A percentile compares a stretch with the other conserved stretches of the same genome.
These are phyloP conservation scores for Nipponacmea schrenckii DNA, from an alignment of 2,888 invertebrate species.

Conservation along the genomic window DNA sequence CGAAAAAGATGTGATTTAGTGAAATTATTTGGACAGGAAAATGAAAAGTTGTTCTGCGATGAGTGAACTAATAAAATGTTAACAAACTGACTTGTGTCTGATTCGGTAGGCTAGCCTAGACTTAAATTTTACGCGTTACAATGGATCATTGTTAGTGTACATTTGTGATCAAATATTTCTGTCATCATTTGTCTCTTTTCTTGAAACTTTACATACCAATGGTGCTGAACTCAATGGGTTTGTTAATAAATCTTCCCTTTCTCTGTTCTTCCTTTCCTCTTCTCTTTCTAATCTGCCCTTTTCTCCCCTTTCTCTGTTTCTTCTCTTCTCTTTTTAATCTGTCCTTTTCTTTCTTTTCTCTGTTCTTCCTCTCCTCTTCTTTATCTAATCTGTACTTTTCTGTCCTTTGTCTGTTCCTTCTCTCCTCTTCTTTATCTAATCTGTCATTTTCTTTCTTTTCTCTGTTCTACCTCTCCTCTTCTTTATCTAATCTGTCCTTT, in stretches of 20 bases:
- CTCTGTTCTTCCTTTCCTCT: neutral
- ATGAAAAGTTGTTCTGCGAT: too few relatives aligned
- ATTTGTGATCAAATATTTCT: too few relatives aligned
- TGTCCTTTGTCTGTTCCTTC: neutral
- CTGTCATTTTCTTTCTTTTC: neutral
- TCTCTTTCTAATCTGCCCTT: neutral
- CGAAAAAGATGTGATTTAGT: too few relatives aligned
- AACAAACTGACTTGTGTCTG: too few relatives aligned
- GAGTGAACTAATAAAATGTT: too few relatives aligned
- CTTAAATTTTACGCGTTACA: too few relatives aligned
- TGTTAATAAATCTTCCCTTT: neutral
- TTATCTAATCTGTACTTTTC: neutral
- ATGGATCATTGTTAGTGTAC: too few relatives aligned
- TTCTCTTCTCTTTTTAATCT: neutral
- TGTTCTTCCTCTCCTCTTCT: neutral
- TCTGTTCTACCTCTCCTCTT: neutral
- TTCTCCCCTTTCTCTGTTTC: neutral
- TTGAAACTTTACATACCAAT: too few relatives aligned
- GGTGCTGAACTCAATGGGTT: too few relatives aligned
- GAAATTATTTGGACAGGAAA: too few relatives aligned
- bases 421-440: neutral
- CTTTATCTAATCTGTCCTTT: neutral
- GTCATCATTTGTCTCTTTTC: too few relatives aligned
- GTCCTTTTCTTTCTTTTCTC: neutral
- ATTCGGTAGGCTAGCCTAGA: too few relatives aligned